These are phyloP conservation scores for Cyanoderma ruficeps DNA, from an alignment of 2,113 vertebrate genomes.

Conservation along the genomic window DNA sequence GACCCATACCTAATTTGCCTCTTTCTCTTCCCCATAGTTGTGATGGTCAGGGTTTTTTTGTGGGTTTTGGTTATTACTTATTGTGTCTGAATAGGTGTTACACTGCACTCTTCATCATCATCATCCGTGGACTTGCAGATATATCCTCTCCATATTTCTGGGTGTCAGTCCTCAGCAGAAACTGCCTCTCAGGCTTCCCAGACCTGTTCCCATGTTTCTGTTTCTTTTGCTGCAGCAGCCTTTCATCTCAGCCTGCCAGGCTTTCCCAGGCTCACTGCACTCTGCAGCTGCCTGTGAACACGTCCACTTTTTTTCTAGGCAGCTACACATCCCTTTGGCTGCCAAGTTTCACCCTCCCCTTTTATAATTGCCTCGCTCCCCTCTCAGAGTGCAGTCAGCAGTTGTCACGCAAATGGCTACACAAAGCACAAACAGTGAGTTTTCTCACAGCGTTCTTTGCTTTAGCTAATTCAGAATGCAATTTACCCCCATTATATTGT, in stretches of 20 bases:
- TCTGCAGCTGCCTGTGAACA: neutral
- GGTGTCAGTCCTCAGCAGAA: neutral
- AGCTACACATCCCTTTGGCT: neutral
- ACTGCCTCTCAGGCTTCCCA: neutral
- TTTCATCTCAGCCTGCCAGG: neutral
- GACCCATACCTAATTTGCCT: neutral
- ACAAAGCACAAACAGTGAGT: rapidly evolving
- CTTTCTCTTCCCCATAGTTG: neutral
- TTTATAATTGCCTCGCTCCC: neutral
- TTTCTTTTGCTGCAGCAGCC: neutral
- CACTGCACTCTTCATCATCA: neutral
- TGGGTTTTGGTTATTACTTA: neutral
- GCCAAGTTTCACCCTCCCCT: neutral
- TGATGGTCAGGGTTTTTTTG: neutral
- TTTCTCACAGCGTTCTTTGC: neutral
- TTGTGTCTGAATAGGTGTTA: neutral
- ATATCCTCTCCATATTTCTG: neutral
- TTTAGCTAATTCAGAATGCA: neutral
- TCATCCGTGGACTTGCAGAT: neutral
- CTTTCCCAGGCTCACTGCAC: neutral
- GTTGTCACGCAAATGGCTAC: neutral
- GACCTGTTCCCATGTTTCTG: rapidly evolving
- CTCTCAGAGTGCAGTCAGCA: neutral
- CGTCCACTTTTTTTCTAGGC: neutral
- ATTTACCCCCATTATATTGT: neutral